A percentile compares a stretch with the other conserved stretches of the same genome.
Conservation (phyloP, 2,113 vertebrate species). For the human (Homo sapiens) region GRCh38 chr1:107332001-107332500, state of each 20-base stretch:
- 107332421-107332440: background rate
- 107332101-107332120: constrained; percentile 52
- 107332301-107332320: constrained; percentile 56
- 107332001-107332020: background rate
- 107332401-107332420: constrained; percentile 45
- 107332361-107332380: constrained; percentile 51
- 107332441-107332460: background rate
- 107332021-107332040: background rate
- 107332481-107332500: background rate
- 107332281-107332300: constrained; percentile 75
- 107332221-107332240: constrained; percentile 77
- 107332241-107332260: constrained; percentile 74
- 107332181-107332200: constrained; percentile 63
- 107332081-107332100: constrained; percentile 24
- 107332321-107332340: constrained; percentile 58
- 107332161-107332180: constrained; percentile 75
- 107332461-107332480: background rate
- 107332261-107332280: constrained; percentile 70
- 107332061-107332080: constrained; percentile 57
- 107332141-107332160: constrained; percentile 70
- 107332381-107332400: constrained; percentile 39
- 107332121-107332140: constrained; percentile 73
- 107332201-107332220: constrained; percentile 72
- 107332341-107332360: constrained; percentile 68
- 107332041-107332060: constrained; percentile 10